Evolutionary conservation across 2,797 vertebrate genomes (phyloP), one percentile per base, ranked within the genome.

Genomic region (Falco concolor): DNA sequence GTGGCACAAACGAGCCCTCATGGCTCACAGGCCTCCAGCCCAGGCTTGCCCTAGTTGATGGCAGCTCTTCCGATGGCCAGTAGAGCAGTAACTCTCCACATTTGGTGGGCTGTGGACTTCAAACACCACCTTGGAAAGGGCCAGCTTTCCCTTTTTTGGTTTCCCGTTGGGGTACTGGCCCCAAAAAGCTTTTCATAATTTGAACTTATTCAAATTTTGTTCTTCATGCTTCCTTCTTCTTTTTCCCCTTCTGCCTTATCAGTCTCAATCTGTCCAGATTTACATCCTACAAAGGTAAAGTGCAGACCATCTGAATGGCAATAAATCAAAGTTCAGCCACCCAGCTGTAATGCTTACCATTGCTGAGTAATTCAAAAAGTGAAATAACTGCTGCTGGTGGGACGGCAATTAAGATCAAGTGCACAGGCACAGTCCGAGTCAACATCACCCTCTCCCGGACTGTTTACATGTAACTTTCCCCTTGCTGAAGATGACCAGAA

Each of bases 271-370:
- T 57, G 60, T 74, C 86, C 74, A 94, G 94, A 95, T 95, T 89
- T 90, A 90, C 84, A 52, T 40, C 60, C 85, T 84, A 57, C 67
- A 80, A 44, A 94, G 93, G 77, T 96, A 87, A 97, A 96, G 88
- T 85, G 70, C 93, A 87, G 80, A 30, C 52, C 59, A 47, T 89
- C 40, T 13, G 7, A 91, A 63, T 8, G 42, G 90, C 91, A 89
- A 79, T 96, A 97, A 97, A 96, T 64, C 96, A 95, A 97, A 97
- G 96, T 94, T 73, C 96, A 96, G 70, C 22, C 18, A 30, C 40
- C 52, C 65, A 30, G 83, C 80, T 67, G 83, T 10, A 57, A 32
- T 5, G 28, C 69, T 70, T 8, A 1, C 42, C 67, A 12, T 3
- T 0, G 3, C 57, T 20, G 38, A 47, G 57, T 14, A 34, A 86